Conservation (phyloP, 2,113 vertebrate genomes). For the Coreoperca whiteheadi region DNA sequence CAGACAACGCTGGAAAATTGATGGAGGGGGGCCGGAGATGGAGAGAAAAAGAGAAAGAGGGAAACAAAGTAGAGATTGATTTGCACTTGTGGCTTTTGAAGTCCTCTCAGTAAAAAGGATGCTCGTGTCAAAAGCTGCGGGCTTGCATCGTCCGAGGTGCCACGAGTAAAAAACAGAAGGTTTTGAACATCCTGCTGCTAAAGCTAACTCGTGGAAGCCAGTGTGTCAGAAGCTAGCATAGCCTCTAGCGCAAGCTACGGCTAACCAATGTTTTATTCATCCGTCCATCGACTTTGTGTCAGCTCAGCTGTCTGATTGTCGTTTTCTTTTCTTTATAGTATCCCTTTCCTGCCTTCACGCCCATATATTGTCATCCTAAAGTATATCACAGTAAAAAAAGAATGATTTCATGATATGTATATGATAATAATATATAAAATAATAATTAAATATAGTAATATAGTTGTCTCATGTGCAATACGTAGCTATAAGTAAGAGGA, state of each 20-base stretch:
- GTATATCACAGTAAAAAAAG: neutral
- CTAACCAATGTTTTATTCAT: constrained; percentile 73
- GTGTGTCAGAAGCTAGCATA: constrained; percentile 49
- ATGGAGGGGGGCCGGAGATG: constrained; percentile 38
- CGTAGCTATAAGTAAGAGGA: neutral
- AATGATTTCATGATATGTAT: too few relatives aligned
- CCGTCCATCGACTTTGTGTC: constrained; percentile 61
- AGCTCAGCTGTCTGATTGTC: constrained; percentile 44
- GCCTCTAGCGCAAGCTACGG: constrained; percentile 52
- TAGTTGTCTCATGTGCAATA: neutral
- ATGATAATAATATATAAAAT: too few relatives aligned
- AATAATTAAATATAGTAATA: too few relatives aligned
- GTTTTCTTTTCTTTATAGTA: constrained; percentile 38
- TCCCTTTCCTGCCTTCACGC: constrained; percentile 26
- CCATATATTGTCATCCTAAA: neutral
- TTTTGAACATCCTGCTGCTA: constrained; percentile 41
- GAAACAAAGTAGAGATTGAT: constrained; percentile 50
- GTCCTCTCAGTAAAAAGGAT: constrained; percentile 39
- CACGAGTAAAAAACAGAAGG: neutral
- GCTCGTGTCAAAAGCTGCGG: constrained; percentile 48
- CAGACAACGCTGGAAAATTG: constrained; percentile 62
- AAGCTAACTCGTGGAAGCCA: constrained; percentile 36
- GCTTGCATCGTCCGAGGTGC: constrained; percentile 36
- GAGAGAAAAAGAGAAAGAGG: neutral
- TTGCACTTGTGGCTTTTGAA: constrained; percentile 63